Base-by-base conservation (phyloP, 1,140 invertebrate species). In the Orchestia grillus region DNA sequence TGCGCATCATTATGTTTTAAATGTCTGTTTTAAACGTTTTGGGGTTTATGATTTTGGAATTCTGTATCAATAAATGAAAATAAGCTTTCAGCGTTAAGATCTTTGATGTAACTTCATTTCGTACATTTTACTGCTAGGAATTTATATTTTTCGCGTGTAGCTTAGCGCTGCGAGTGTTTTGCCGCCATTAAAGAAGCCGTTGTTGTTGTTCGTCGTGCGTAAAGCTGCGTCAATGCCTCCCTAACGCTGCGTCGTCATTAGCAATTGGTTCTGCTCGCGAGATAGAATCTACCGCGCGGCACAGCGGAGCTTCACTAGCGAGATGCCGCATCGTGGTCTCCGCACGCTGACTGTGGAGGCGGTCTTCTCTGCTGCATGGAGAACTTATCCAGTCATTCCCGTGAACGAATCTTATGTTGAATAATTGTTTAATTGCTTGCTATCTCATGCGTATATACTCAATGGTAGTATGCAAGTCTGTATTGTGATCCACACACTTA, bases 231-330 rank as follows among this genome's bases (percentile, higher is more conserved):
- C 92, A 47, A 94, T 47, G 92, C 44, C 44, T 40, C 36, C 92
- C 36, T 44, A 90, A n/a, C 92, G 92, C 44, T 19, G 92, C 92
- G 44, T 94, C 92, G 44, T 94, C 92, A 94, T 94, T 94, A 94
- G 92, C 92, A 94, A 94, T 94, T 94, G 92, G 92, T 94, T 94
- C 92, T 94, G 92, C 92, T 47, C 92, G 92, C 92, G 19, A 44
- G 92, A 94, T 94, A 94, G 43, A 44, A 94, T 94, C 92, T 94
- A 40, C 90, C 0, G 92, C 62, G 28, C 62, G 62, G 62, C 62
- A 28, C 1, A 15, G 62, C 28, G 47, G 47, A 6, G 62, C 15
- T 77, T 1, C 62, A 15, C 11, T 77, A 36, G 62, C 62, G 11
- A 8, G 15, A 77, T 28, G 62, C 62, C 62, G 62, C 62, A n/a